Conservation (phyloP, 2,113 vertebrate genomes). For the Aldabrachelys gigantea region DNA sequence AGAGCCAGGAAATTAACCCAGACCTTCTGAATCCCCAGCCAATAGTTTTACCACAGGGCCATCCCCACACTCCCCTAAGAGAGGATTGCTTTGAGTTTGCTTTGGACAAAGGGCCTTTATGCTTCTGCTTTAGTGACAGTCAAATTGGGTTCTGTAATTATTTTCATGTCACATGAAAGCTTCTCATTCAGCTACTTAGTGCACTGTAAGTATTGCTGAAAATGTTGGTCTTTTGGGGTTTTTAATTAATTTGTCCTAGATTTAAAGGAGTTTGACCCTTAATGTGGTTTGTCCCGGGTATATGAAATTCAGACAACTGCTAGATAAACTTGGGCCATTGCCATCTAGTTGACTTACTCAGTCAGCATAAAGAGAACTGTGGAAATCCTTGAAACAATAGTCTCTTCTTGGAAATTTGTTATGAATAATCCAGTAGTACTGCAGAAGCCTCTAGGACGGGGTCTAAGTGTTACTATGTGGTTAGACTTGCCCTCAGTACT, state of each 20-base stretch:
- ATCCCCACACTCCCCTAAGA: neutral
- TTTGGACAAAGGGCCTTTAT: neutral
- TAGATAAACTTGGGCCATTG: neutral
- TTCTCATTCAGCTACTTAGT: neutral
- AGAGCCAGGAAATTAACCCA: neutral
- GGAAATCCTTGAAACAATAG: neutral
- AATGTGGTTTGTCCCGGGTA: neutral
- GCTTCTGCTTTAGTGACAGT: neutral
- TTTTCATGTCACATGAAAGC: neutral
- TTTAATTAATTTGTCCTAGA: neutral
- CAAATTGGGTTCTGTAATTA: neutral
- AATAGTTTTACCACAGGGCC: neutral
- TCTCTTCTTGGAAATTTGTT: neutral
- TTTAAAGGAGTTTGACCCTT: neutral
- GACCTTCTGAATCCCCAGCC: neutral
- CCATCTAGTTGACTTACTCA: neutral
- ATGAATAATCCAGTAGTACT: rapidly evolving
- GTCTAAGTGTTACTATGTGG: constrained; percentile 28
- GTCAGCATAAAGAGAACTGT: neutral
- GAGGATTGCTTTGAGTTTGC: neutral
- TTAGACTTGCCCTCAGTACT: neutral
- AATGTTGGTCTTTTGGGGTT: neutral
- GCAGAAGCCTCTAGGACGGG: neutral
- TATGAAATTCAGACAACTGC: neutral
- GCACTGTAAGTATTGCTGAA: neutral